phyloP scores from a whole-genome alignment of 2,113 vertebrate genomes.

The Tyrannus savana region DNA sequence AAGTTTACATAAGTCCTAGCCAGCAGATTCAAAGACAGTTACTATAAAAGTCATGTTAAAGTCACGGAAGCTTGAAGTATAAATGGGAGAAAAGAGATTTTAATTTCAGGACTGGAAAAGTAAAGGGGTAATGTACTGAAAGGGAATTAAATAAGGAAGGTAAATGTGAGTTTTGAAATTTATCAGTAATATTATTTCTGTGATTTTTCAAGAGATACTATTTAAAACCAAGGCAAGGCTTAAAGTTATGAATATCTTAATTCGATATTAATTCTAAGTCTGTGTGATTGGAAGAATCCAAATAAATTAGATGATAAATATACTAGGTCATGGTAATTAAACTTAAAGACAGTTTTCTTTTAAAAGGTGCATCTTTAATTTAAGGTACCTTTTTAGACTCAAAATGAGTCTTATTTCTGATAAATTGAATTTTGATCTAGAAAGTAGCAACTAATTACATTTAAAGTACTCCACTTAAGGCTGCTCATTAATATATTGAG shows the following conservation, averaged over 20 bases:
- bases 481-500: not conserved
- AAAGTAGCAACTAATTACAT: not conserved
- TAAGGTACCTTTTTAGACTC: not conserved
- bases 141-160: not conserved
- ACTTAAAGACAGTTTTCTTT: not conserved
- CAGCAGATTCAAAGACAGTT: not conserved
- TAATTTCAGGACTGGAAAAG: not conserved
- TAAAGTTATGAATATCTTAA: not conserved
- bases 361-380: not conserved
- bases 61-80: not conserved
- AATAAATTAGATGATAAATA: not conserved
- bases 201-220: not conserved
- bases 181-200: not conserved
- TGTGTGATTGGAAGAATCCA: not conserved
- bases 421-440: not conserved
- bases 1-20: not conserved
- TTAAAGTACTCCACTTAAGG: not conserved
- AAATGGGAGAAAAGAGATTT: not conserved
- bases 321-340: not conserved
- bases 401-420: not conserved
- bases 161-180: not conserved
- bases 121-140: not conserved
- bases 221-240: not conserved
- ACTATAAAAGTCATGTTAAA: not conserved
- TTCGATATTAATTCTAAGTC: not conserved